Conservation (phyloP, 2,797 vertebrate genomes). For the Crax fasciolata region DNA sequence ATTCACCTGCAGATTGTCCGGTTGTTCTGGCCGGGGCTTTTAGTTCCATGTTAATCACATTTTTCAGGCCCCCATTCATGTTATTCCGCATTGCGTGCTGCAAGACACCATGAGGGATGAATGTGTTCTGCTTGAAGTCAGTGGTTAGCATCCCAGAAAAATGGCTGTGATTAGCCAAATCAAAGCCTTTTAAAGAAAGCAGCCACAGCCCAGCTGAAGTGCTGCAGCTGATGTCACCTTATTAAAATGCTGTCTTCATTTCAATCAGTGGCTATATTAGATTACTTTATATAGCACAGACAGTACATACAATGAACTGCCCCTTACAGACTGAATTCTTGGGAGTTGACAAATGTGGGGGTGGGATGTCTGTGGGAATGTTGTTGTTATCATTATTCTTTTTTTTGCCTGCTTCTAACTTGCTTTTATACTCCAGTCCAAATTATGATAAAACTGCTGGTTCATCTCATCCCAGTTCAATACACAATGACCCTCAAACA, state of each 20-base stretch:
- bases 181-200: slow-evolving; percentile 59
- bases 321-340: neutral
- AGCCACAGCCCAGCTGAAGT: slow-evolving; percentile 25
- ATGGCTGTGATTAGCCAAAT: slow-evolving; percentile 69
- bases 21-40: slow-evolving; percentile 17
- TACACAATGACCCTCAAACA: neutral
- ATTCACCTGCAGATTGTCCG: neutral
- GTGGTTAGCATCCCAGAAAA: slow-evolving; percentile 67
- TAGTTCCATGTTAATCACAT: slow-evolving; percentile 53
- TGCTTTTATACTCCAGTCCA: neutral
- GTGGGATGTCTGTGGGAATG: neutral
- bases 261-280: slow-evolving; percentile 54
- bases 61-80: slow-evolving; percentile 62
- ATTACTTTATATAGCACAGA: slow-evolving; percentile 31
- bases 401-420: neutral
- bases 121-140: slow-evolving; percentile 57
- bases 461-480: neutral
- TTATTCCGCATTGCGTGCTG: slow-evolving; percentile 7
- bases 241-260: slow-evolving; percentile 61
- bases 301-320: neutral
- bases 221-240: slow-evolving; percentile 62
- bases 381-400: neutral
- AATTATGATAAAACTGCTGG: neutral
- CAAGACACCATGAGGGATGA: slow-evolving; percentile 52
- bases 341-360: neutral